Evolutionary conservation across 2,113 vertebrate genomes (phyloP).

Genomic region (Pangasianodon gigas): DNA sequence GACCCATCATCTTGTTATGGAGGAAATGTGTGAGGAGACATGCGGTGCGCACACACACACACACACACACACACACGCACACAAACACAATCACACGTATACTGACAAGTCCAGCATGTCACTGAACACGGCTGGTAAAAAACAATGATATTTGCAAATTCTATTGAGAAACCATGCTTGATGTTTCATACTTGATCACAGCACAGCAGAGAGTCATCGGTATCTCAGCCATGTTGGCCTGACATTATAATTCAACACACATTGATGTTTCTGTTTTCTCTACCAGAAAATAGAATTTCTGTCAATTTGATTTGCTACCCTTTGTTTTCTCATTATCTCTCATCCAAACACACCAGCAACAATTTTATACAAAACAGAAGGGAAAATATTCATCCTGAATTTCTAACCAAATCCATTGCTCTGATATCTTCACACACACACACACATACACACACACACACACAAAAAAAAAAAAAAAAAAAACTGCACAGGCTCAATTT

Average conservation of each 20-base stretch:
- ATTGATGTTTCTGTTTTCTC: conserved; percentile 54
- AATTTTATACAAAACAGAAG: conserved; percentile 44
- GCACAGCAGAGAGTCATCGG: conserved; percentile 2
- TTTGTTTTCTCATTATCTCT: conserved; percentile 71
- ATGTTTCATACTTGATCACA: conserved; percentile 50
- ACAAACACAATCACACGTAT: conserved; percentile 27
- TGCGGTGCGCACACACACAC: background rate
- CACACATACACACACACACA: conserved; percentile 25
- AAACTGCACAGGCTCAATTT: conserved; percentile 52
- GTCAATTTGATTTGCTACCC: conserved; percentile 63
- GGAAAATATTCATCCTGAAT: conserved; percentile 57
- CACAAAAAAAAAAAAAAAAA: conserved; percentile 10
- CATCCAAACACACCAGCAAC: conserved; percentile 32
- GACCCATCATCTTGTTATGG: conserved; percentile 40
- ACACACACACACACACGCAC: background rate
- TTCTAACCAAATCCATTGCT: conserved; percentile 9
- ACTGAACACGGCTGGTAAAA: conserved; percentile 15
- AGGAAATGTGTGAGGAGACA: conserved; percentile 47
- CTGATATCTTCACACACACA: background rate
- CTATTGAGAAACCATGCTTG: conserved; percentile 52
- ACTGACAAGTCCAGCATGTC: conserved; percentile 23
- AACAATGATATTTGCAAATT: conserved; percentile 48
- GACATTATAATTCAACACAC: conserved; percentile 63
- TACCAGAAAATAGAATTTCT: conserved; percentile 62
- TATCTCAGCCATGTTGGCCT: conserved; percentile 54